Evolutionary conservation across 2,113 vertebrate genomes (phyloP).

Genomic region (Alexandromys fortis): DNA sequence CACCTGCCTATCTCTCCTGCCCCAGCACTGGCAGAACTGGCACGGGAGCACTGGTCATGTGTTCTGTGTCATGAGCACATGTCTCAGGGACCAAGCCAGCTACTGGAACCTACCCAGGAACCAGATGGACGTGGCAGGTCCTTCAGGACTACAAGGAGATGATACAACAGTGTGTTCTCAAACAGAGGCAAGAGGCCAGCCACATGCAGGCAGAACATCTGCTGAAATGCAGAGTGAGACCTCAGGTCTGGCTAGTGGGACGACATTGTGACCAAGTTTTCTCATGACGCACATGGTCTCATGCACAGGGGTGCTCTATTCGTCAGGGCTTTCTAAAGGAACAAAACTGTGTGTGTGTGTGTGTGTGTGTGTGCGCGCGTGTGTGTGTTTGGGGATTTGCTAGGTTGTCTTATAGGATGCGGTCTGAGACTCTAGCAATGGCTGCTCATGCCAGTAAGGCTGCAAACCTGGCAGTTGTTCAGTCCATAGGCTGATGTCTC

Average conservation of each 20-base stretch:
- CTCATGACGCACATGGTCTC: too few relatives aligned
- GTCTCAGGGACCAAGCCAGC: not conserved
- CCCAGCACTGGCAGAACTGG: accelerated
- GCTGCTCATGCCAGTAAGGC: not conserved
- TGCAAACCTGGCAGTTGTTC: not conserved
- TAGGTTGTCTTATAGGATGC: not conserved
- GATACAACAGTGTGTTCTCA: not conserved
- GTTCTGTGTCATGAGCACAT: not conserved
- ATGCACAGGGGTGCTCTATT: not conserved
- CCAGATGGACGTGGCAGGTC: not conserved
- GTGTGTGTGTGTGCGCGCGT: too few relatives aligned
- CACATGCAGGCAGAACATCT: not conserved
- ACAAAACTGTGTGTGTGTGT: not conserved
- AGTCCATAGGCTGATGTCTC: not conserved
- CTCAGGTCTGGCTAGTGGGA: not conserved
- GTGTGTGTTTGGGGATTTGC: not conserved
- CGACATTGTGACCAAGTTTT: not conserved
- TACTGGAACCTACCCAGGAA: accelerated
- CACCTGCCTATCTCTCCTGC: not conserved
- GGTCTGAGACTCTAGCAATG: not conserved
- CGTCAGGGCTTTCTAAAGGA: not conserved
- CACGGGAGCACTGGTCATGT: accelerated
- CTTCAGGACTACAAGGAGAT: accelerated
- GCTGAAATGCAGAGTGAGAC: not conserved
- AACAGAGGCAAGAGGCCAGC: not conserved